Evolutionary conservation across 2,113 vertebrate genomes (phyloP).

Genomic region (Cochlearius cochlearius): DNA sequence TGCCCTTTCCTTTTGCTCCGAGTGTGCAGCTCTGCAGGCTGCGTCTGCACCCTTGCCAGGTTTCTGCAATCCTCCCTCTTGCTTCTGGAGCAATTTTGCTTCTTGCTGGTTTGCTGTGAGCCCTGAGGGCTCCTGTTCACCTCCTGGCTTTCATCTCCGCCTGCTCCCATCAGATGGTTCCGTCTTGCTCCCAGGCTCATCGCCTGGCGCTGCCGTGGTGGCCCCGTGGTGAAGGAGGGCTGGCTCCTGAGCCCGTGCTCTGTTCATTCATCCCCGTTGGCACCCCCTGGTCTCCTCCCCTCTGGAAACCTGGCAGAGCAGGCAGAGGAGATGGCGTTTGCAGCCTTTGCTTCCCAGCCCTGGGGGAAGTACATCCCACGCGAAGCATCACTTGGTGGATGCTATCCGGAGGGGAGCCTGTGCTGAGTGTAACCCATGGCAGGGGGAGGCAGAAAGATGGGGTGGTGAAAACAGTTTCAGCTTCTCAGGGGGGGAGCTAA

Average conservation of each 20-base stretch:
- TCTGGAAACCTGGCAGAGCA: background rate
- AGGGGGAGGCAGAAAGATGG: background rate
- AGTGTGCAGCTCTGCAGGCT: background rate
- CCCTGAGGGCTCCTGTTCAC: background rate
- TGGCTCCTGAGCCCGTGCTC: background rate
- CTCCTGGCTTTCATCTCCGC: background rate
- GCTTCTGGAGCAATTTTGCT: background rate
- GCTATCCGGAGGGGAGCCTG: background rate
- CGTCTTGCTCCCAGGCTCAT: background rate
- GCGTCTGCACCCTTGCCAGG: background rate
- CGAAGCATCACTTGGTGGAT: fast-evolving
- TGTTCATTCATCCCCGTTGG: background rate
- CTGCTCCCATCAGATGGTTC: background rate
- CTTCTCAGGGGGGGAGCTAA: background rate
- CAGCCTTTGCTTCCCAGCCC: background rate
- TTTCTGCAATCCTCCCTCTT: background rate
- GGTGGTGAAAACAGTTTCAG: background rate
- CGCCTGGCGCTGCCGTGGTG: fast-evolving
- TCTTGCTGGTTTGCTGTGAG: background rate
- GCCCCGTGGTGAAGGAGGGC: background rate
- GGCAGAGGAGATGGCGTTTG: fast-evolving
- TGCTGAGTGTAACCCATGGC: background rate
- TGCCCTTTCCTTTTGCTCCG: background rate
- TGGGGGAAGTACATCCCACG: background rate
- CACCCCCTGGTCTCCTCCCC: background rate